A percentile compares a stretch with the other conserved stretches of the same genome.
phyloP scores from a whole-genome alignment of 1,140 invertebrate genomes.

The Plectus sambesii region DNA sequence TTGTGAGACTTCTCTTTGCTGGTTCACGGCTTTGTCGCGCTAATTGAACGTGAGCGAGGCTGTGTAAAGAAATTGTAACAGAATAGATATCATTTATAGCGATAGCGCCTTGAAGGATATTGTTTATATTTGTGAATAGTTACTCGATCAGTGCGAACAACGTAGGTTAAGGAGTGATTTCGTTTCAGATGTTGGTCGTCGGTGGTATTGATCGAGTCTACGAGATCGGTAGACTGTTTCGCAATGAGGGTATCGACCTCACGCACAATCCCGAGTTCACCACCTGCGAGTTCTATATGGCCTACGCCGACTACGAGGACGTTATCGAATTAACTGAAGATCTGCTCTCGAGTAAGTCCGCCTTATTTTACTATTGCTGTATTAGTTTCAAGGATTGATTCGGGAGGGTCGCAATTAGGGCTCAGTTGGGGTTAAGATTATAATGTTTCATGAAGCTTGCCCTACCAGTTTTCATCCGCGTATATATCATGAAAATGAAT shows the following conservation, averaged over 20 bases:
- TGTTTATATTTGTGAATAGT: not conserved
- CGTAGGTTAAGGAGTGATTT: too few species aligned
- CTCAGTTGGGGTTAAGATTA: too few species aligned
- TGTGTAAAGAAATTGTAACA: constrained; percentile 1
- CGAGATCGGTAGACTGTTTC: constrained; percentile 86
- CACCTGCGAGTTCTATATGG: constrained; percentile 97
- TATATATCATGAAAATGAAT: too few species aligned
- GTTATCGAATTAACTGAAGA: constrained; percentile 77
- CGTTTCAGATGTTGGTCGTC: constrained; percentile 76
- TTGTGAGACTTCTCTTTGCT: not conserved
- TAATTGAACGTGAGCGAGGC: not conserved
- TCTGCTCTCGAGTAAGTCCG: constrained; percentile 60
- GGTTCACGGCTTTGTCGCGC: too few species aligned
- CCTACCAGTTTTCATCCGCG: too few species aligned
- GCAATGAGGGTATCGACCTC: constrained; percentile 83
- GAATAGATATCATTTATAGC: constrained; percentile 8
- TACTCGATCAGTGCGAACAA: not conserved
- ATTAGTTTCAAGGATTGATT: constrained; percentile 16
- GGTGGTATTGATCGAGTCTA: constrained; percentile 88
- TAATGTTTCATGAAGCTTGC: too few species aligned
- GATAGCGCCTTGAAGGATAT: not conserved
- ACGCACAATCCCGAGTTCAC: constrained; percentile 98
- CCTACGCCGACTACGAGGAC: constrained; percentile 94
- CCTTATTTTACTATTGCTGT: not conserved
- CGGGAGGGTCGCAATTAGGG: too few species aligned